These are phyloP conservation scores for Halcyon malimbica DNA, from an alignment of 2,113 vertebrate genomes.

Conservation along the genomic window DNA sequence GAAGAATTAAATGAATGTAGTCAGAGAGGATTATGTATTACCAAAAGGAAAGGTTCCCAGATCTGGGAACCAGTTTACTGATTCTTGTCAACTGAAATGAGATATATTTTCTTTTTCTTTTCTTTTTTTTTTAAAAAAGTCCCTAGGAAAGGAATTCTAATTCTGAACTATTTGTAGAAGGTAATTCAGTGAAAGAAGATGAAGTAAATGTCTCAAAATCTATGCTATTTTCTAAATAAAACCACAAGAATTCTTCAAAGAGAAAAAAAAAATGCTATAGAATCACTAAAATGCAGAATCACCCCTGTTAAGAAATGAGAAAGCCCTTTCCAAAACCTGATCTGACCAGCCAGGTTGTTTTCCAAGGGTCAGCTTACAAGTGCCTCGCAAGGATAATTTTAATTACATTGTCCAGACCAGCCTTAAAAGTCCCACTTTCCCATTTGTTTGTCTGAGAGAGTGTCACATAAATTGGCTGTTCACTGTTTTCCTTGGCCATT, in stretches of 20 bases:
- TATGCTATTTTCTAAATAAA: slow-evolving; percentile 1
- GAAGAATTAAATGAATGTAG: slow-evolving; percentile 59
- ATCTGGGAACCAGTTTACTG: slow-evolving; percentile 57
- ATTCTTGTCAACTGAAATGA: slow-evolving; percentile 59
- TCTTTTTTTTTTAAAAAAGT: background rate
- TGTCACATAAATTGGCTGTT: background rate
- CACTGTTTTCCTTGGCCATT: background rate
- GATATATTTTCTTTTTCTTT: background rate
- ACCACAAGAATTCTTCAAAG: background rate
- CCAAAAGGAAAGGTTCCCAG: slow-evolving; percentile 44
- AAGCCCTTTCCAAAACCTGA: background rate
- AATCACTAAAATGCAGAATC: background rate
- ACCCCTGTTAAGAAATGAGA: background rate
- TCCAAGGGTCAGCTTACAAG: background rate
- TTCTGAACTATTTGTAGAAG: background rate
- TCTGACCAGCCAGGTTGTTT: background rate
- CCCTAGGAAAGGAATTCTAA: background rate
- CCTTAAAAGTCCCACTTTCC: background rate
- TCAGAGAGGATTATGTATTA: slow-evolving; percentile 56
- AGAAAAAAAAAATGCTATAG: background rate
- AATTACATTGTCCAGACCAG: slow-evolving; percentile 23
- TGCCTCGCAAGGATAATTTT: background rate
- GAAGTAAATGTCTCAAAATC: background rate
- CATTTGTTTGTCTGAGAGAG: background rate
- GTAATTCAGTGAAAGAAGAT: background rate